Evolutionary conservation across 1,140 invertebrate genomes (phyloP).

Genomic region (Tyrophagus putrescentiae): DNA sequence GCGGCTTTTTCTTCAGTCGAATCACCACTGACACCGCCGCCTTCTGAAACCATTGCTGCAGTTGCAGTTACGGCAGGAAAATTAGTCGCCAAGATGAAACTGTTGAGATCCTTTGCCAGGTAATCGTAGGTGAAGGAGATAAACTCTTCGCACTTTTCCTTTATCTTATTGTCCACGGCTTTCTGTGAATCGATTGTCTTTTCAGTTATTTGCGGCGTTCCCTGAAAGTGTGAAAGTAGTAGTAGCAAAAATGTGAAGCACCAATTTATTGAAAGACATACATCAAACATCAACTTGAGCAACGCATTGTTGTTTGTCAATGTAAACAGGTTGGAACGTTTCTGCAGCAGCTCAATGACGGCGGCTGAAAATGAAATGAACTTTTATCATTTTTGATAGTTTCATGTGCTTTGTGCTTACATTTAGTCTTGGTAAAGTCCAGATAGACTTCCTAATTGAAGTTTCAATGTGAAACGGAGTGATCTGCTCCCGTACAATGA

Average conservation of each 20-base stretch:
- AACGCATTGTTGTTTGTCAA: constrained; percentile 76
- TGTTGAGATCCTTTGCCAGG: constrained; percentile 53
- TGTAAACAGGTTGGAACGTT: constrained; percentile 67
- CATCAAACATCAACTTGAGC: constrained; percentile 61
- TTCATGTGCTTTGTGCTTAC: constrained; percentile 32
- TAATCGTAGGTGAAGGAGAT: constrained; percentile 62
- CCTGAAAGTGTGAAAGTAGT: constrained; percentile 45
- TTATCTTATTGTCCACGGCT: constrained; percentile 80
- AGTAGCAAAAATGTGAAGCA: constrained; percentile 13
- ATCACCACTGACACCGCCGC: constrained; percentile 23
- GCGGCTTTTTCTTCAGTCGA: constrained; percentile 30
- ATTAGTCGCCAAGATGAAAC: constrained; percentile 43
- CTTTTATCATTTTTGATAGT: too few species aligned
- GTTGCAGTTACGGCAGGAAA: too few species aligned
- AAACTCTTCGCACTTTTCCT: constrained; percentile 74
- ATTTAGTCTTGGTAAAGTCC: constrained; percentile 70
- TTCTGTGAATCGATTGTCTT: constrained; percentile 81
- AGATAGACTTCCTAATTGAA: constrained; percentile 71
- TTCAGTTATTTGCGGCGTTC: constrained; percentile 74
- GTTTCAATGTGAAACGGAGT: constrained; percentile 95
- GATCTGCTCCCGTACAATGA: constrained; percentile 92
- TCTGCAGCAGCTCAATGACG: constrained; percentile 69
- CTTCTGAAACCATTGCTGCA: too few species aligned
- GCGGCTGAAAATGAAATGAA: constrained; percentile 35
- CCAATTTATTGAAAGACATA: constrained; percentile 22